These are phyloP conservation scores for Poeciliopsis presidionis DNA, from an alignment of 2,797 vertebrate genomes.

Conservation along the genomic window DNA sequence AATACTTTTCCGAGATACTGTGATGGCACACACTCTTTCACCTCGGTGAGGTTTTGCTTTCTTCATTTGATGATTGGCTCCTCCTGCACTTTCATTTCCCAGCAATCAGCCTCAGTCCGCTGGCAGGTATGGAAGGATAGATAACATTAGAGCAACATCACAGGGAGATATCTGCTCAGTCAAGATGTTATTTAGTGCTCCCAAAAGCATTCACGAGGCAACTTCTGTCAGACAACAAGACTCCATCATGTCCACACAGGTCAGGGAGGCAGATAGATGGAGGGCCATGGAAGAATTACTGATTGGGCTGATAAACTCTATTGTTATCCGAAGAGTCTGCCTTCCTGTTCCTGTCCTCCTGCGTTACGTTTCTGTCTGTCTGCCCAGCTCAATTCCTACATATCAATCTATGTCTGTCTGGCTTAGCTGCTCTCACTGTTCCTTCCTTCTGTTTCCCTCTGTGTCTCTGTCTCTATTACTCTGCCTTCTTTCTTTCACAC, in stretches of 20 bases:
- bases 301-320: slow-evolving; percentile 76
- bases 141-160: slow-evolving; percentile 69
- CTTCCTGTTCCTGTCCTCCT: slow-evolving; percentile 52
- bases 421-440: slow-evolving; percentile 46
- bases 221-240: slow-evolving; percentile 75
- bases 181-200: slow-evolving; percentile 69
- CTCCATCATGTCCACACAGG: slow-evolving; percentile 71
- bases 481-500: slow-evolving; percentile 69
- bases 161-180: slow-evolving; percentile 60
- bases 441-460: slow-evolving; percentile 57
- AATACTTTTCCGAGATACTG: neutral
- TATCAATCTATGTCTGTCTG: slow-evolving; percentile 66
- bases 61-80: slow-evolving; percentile 61
- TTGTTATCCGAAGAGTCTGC: slow-evolving; percentile 62
- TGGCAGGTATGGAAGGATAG: slow-evolving; percentile 62
- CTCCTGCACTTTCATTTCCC: slow-evolving; percentile 69
- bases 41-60: slow-evolving; percentile 30
- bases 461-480: slow-evolving; percentile 67
- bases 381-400: slow-evolving; percentile 43
- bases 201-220: slow-evolving; percentile 59
- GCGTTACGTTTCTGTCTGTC: slow-evolving; percentile 51
- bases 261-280: slow-evolving; percentile 56
- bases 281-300: slow-evolving; percentile 74
- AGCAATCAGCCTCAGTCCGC: slow-evolving; percentile 67
- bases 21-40: neutral